Base-by-base conservation (phyloP, 1,140 invertebrate species). In the Solen grandis region DNA sequence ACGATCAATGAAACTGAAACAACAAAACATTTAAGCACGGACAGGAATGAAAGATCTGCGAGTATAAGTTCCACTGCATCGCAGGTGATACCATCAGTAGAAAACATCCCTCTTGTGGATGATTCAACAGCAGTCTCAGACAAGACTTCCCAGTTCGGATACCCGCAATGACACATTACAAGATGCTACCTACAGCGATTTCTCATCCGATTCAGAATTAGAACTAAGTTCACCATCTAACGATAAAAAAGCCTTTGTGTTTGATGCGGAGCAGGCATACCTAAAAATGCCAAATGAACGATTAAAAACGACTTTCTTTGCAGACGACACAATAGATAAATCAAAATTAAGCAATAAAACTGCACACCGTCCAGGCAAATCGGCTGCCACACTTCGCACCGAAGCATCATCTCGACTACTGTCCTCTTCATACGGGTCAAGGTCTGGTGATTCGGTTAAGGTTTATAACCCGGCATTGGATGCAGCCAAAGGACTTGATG, bases 41-140 rank as follows among this genome's bases (percentile, higher is more conserved):
- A 68, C 41, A 41, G 59, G 59, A 14, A 16, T 60, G 19, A n/a
- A 16, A 41, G 29, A 22, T 50, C 65, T 25, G 73, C 60, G 2
- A 75, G 31, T 33, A 75, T 75, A 38, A 65, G 38, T 14, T 75
- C 73, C 2, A 52, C 52, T 52, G 73, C 46, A 2, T 19, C 5
- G 22, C 60, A 46, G 55, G 54, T 50, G 1, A 65, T 75, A 60
- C 73, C 73, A 35, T 63, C 59, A 22, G 73, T 75, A 54, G 73
- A 75, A 33, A 63, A 36, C 36, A 33, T 65, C 22, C 13, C 36
- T n/a, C 38, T 22, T 27, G 19, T n/a, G 10, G 55, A 62, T 10
- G 55, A 31, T 35, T 65, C 73, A 16, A 16, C 38, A 19, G 25
- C 73, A 22, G 41, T 27, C 2, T 62, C 73, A 2, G 73, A 75